phyloP scores from a whole-genome alignment of 2,888 invertebrate genomes.

The Laothoe populi region DNA sequence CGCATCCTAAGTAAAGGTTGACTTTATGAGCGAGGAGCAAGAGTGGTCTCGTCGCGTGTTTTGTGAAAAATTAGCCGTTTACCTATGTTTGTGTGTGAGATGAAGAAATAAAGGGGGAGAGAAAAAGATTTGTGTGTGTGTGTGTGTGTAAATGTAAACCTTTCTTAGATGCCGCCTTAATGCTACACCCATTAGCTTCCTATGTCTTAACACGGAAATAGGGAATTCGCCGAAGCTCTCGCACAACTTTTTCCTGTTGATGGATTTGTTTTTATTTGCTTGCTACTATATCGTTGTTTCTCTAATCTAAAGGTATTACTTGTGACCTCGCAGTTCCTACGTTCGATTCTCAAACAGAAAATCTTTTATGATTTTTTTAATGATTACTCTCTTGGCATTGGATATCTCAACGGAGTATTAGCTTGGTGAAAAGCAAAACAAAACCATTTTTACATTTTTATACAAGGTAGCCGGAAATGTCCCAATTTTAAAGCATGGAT shows the following conservation, averaged over 20 bases:
- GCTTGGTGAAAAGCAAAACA: too few species aligned
- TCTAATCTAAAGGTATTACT: too few species aligned
- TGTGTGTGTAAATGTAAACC: neutral
- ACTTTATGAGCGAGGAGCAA: neutral
- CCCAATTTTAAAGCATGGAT: too few species aligned
- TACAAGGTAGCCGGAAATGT: too few species aligned
- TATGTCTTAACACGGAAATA: conserved; percentile 7
- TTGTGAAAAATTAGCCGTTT: conserved; percentile 13
- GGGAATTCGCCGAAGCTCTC: neutral
- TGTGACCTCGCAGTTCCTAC: too few species aligned
- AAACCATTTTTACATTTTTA: too few species aligned
- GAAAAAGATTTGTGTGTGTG: neutral
- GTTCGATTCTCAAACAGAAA: too few species aligned
- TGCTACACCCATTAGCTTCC: conserved; percentile 1
- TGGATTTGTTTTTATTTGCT: neutral
- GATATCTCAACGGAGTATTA: too few species aligned
- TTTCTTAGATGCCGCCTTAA: neutral
- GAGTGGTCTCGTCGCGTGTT: conserved; percentile 9
- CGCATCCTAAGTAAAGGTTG: conserved; percentile 4
- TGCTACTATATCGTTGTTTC: neutral
- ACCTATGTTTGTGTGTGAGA: neutral
- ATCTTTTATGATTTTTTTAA: too few species aligned
- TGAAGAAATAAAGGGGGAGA: neutral
- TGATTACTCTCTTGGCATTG: too few species aligned
- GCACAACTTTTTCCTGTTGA: neutral